Evolutionary conservation across 1,140 invertebrate genomes (phyloP).

Genomic region (Drosophila funebris): DNA sequence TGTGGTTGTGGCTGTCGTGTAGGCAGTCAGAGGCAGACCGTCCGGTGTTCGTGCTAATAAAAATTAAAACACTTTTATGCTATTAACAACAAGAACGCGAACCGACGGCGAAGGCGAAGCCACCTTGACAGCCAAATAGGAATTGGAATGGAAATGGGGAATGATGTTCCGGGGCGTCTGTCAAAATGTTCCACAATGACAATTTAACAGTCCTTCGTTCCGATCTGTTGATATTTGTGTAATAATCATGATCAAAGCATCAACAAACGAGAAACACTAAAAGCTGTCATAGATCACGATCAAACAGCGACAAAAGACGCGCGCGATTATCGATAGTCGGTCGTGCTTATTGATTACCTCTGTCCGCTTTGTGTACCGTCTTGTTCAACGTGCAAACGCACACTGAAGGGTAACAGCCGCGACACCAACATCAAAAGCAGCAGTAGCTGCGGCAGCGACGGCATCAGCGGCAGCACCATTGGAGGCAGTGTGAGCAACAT

Average conservation of each 20-base stretch:
- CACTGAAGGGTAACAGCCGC: slow-evolving; percentile 63
- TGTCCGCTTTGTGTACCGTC: slow-evolving; percentile 52
- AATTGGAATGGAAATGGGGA: slow-evolving; percentile 8
- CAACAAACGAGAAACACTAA: slow-evolving; percentile 12
- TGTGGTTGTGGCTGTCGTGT: slow-evolving; percentile 37
- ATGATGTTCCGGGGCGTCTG: slow-evolving; percentile 36
- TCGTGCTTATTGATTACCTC: slow-evolving; percentile 38
- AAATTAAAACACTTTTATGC: slow-evolving; percentile 80
- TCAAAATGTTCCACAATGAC: slow-evolving; percentile 48
- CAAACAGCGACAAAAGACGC: slow-evolving; percentile 43
- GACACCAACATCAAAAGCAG: slow-evolving; percentile 51
- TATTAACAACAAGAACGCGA: slow-evolving; percentile 72
- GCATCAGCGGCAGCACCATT: slow-evolving; percentile 5
- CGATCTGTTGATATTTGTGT: slow-evolving; percentile 22
- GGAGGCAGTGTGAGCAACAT: slow-evolving; percentile 18
- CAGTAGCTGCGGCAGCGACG: slow-evolving; percentile 28
- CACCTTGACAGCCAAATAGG: slow-evolving; percentile 30
- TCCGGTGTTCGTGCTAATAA: slow-evolving; percentile 74
- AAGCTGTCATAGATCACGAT: slow-evolving; percentile 29
- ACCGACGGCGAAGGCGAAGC: slow-evolving; percentile 44
- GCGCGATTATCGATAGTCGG: slow-evolving; percentile 15
- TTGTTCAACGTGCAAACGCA: slow-evolving; percentile 74
- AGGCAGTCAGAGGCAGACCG: slow-evolving; percentile 24
- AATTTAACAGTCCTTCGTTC: slow-evolving; percentile 45
- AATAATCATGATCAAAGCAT: slow-evolving; percentile 23